Evolutionary conservation across 2,888 invertebrate species (phyloP).

Genomic region (Lasiommata megera): DNA sequence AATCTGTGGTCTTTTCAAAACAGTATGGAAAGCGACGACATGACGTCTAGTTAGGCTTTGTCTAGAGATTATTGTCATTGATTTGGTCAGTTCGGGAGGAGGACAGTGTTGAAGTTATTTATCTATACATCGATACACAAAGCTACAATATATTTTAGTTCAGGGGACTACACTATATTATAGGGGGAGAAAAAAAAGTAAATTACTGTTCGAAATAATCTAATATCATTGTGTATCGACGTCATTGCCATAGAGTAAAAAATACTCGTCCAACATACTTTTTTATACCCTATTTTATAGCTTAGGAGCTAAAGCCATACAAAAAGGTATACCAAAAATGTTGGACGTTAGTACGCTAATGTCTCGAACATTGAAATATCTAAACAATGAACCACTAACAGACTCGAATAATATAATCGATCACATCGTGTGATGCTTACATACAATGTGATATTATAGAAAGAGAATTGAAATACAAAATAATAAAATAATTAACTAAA

Average conservation of each 20-base stretch:
- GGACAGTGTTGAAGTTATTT: constrained; percentile 43
- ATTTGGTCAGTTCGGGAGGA: constrained; percentile 71
- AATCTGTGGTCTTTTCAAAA: constrained; percentile 24
- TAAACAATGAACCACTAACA: constrained; percentile 49
- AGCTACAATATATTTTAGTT: constrained; percentile 10
- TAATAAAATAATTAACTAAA: constrained; percentile 77
- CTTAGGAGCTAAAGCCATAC: no score
- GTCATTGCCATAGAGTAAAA: constrained; percentile 42
- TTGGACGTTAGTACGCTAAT: no score
- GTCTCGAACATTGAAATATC: constrained; percentile 47
- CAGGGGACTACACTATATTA: no score
- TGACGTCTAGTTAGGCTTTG: constrained; percentile 59
- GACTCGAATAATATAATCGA: constrained; percentile 62
- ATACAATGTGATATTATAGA: constrained; percentile 63
- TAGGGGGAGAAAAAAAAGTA: neutral
- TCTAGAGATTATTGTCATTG: constrained; percentile 78
- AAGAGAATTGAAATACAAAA: constrained; percentile 56
- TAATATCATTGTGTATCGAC: constrained; percentile 39
- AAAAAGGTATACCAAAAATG: no score
- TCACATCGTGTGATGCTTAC: constrained; percentile 72
- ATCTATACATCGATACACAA: constrained; percentile 23
- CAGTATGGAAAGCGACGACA: constrained; percentile 53
- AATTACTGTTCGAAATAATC: constrained; percentile 4
- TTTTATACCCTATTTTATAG: constrained; percentile 33
- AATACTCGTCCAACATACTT: constrained; percentile 47